These are phyloP conservation scores for Candidula unifasciata DNA, from an alignment of 2,888 invertebrate genomes.

Conservation along the genomic window DNA sequence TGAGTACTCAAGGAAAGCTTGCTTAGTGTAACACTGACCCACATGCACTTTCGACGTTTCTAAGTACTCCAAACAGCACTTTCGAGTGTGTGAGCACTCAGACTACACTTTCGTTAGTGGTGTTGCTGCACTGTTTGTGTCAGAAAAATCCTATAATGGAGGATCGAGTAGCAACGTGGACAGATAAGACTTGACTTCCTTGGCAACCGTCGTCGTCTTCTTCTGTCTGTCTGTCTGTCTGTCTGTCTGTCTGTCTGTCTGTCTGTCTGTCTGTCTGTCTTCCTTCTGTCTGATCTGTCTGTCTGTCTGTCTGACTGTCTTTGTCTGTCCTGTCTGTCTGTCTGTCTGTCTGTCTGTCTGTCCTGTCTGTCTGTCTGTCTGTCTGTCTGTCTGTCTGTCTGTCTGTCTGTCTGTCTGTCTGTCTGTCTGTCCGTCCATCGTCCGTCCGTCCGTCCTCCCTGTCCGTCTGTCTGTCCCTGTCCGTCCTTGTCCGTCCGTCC, in stretches of 20 bases:
- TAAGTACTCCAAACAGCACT: too few relatives aligned
- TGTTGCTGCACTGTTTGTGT: too few relatives aligned
- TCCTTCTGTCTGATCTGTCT: not conserved
- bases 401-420: not conserved
- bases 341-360: not conserved
- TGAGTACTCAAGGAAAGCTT: too few relatives aligned
- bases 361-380: not conserved
- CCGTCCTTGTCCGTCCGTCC: not conserved
- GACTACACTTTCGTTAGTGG: too few relatives aligned
- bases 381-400: not conserved
- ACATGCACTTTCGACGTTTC: too few relatives aligned
- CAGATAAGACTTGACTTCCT: too few relatives aligned
- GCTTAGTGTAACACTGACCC: too few relatives aligned
- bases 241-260: not conserved
- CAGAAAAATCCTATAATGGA: too few relatives aligned
- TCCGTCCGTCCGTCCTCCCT: not conserved
- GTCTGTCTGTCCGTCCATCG: not conserved
- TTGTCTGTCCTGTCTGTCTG: not conserved
- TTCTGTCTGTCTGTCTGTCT: constrained; percentile 13
- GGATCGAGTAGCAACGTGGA: too few relatives aligned
- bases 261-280: not conserved
- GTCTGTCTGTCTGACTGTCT: not conserved
- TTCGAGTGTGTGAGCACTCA: too few relatives aligned
- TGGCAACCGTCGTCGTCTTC: too few relatives aligned
- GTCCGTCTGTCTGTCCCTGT: not conserved